Evolutionary conservation across 2,888 invertebrate genomes (phyloP).

Genomic region (Selenia dentaria): DNA sequence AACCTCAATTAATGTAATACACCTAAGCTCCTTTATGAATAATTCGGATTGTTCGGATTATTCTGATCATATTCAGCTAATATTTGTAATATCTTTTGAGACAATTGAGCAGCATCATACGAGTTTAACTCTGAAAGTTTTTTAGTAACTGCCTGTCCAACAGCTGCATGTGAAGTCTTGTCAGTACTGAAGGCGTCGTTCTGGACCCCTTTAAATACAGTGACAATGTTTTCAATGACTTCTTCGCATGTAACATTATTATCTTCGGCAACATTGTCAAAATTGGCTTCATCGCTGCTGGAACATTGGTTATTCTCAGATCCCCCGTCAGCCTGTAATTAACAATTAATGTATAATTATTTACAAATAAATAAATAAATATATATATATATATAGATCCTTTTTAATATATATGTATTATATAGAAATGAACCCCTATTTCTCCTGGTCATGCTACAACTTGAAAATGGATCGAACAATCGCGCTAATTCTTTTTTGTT

Average conservation of each 20-base stretch:
- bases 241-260: conserved; percentile 48
- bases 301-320: conserved; percentile 30
- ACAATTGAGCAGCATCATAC: conserved; percentile 58
- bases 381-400: too few species aligned
- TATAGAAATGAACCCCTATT: too few species aligned
- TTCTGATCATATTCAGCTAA: conserved; percentile 63
- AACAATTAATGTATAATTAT: too few species aligned
- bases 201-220: conserved; percentile 61
- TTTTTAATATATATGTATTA: too few species aligned
- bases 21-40: too few species aligned
- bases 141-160: conserved; percentile 56
- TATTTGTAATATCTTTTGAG: conserved; percentile 64
- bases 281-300: conserved; percentile 43
- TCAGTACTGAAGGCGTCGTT: conserved; percentile 62
- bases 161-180: conserved; percentile 52
- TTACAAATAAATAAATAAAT: too few species aligned
- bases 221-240: conserved; percentile 58
- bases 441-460: too few species aligned
- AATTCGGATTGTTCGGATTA: conserved; percentile 69
- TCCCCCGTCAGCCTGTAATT: conserved; percentile 34
- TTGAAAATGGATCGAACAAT: too few species aligned
- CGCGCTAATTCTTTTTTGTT: too few species aligned
- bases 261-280: conserved; percentile 33
- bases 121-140: conserved; percentile 62
- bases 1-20: too few species aligned